Evolutionary conservation across 2,113 vertebrate genomes (phyloP), one percentile per base, ranked within the genome.

Genomic region (Fregetta grallaria): DNA sequence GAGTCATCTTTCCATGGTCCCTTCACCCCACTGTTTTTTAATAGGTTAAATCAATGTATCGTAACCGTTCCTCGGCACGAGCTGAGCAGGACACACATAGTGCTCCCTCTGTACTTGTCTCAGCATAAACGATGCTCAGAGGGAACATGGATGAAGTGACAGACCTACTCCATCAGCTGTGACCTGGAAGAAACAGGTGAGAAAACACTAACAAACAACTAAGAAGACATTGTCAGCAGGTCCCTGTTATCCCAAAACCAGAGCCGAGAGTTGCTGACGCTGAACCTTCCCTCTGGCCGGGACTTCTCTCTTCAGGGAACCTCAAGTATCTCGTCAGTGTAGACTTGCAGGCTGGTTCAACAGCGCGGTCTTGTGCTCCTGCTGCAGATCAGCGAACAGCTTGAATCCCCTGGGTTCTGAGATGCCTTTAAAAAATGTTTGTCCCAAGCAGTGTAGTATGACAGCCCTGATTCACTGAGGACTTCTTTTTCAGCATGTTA

Each of bases 191-290:
- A 94, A 94, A 78, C 16, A 11, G 36, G 49, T 79, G 72, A 94
- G n/a, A 96, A 34, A 78, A 75, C 40, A 85, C 40, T 75, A 91
- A 72, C n/a, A 65, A 88, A 84, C 30, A 95, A 65, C 68, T 71
- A 86, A 67, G 50, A 36, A 19, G 19, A 44, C 40, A 84, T 21
- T 4, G 1, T 11, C 50, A 74, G 58, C 67, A 88, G 11, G 29
- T 71, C 67, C n/a, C 58, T 19, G 5, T 56, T 52, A 87, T 40
- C 29, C 44, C 72, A 59, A 77, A 71, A 86, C 32, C 67, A 34
- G 66, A 62, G 32, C 14, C 0, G 1, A 80, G 36, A 79, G 63
- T 10, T 90, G 12, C 56, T 2, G 1, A 58, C 5, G 7, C 44
- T 20, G 36, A 87, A 78, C 14, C 36, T 70, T 82, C 40, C 23